Evolutionary conservation across 2,888 invertebrate genomes (phyloP).

Genomic region (Polymixis lichenea): DNA sequence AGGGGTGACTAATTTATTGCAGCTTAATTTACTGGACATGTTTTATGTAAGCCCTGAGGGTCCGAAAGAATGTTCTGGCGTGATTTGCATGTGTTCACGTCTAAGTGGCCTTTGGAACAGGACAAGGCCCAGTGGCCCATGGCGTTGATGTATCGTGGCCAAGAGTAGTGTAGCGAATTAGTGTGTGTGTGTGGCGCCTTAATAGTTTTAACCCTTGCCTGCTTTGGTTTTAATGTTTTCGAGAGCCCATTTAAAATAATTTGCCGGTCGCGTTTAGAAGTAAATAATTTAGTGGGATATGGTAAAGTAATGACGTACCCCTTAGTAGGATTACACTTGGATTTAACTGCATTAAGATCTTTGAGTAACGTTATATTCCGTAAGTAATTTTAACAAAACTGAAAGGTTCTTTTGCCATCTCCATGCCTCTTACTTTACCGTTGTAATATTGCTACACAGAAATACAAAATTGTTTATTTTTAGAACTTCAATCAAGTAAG

Average conservation of each 20-base stretch:
- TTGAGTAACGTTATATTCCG: background rate
- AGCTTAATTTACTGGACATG: slow-evolving; percentile 82
- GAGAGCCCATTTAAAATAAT: slow-evolving; percentile 45
- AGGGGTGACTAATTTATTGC: slow-evolving; percentile 82
- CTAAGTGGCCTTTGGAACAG: slow-evolving; percentile 73
- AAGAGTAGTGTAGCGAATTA: slow-evolving; percentile 59
- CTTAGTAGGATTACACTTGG: background rate
- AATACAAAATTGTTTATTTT: slow-evolving; percentile 3
- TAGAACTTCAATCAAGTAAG: background rate
- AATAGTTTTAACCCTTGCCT: slow-evolving; percentile 53
- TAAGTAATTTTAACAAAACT: background rate
- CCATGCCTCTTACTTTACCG: background rate
- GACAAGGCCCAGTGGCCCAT: slow-evolving; percentile 59
- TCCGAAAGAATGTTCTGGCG: slow-evolving; percentile 82
- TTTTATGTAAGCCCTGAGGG: slow-evolving; percentile 75
- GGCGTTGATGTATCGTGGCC: slow-evolving; percentile 64
- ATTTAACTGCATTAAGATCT: background rate
- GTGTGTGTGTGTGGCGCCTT: slow-evolving; percentile 43
- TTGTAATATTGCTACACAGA: background rate
- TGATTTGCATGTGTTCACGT: slow-evolving; percentile 85
- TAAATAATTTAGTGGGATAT: slow-evolving; percentile 20
- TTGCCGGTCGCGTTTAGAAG: slow-evolving; percentile 4
- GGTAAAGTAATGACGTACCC: background rate
- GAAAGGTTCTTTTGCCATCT: background rate
- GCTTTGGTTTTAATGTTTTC: slow-evolving; percentile 43